Evolutionary conservation across 2,797 vertebrate genomes (phyloP).

Genomic region (Typhlichthys subterraneus): DNA sequence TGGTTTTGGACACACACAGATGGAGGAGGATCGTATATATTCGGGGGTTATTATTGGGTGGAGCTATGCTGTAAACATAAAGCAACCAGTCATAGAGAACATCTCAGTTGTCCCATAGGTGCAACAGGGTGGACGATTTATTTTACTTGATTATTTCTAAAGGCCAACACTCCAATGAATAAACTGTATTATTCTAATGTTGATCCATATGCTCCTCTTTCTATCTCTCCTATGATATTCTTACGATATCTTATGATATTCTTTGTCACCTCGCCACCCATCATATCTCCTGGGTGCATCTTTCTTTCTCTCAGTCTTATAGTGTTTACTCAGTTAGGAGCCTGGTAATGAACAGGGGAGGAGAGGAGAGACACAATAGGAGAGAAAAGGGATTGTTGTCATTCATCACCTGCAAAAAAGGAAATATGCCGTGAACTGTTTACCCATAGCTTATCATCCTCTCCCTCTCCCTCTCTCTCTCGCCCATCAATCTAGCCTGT

Average conservation of each 20-base stretch:
- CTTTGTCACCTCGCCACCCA: not conserved
- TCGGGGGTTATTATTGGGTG: no score
- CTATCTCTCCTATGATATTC: not conserved
- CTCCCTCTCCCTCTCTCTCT: conserved; percentile 41
- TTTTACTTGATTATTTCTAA: no score
- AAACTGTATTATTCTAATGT: not conserved
- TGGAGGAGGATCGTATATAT: no score
- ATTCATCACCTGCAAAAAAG: conserved; percentile 71
- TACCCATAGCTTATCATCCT: conserved; percentile 70
- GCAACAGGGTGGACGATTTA: no score
- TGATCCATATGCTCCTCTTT: not conserved
- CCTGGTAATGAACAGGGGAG: conserved; percentile 48
- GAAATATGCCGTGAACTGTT: conserved; percentile 72
- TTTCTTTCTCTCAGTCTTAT: not conserved
- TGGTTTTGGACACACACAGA: no score
- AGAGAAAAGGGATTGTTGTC: conserved; percentile 59
- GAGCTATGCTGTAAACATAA: no score
- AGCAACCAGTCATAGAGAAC: no score
- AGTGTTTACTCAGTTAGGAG: conserved; percentile 15
- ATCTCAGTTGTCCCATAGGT: no score
- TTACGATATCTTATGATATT: not conserved
- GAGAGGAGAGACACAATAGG: conserved; percentile 25
- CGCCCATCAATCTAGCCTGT: conserved; percentile 54
- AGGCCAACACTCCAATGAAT: no score
- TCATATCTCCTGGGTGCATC: not conserved